Base-by-base conservation (phyloP, 2,888 invertebrate genomes). In the Andrena trimmerana region DNA sequence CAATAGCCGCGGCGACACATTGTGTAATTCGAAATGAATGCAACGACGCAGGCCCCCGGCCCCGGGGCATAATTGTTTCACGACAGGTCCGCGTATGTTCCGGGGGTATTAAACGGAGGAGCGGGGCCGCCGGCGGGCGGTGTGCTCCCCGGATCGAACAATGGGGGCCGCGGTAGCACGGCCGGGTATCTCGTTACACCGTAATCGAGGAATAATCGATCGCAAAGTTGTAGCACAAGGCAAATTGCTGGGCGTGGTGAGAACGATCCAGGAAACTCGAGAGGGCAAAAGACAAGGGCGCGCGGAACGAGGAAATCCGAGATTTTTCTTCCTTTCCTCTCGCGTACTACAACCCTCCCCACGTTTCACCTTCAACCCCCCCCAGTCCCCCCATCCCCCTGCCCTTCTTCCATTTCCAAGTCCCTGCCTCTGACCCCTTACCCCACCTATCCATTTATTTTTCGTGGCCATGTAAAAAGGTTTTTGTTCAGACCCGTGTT, bases 191-290 rank as follows among this genome's bases (percentile, higher is more conserved):
- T 90, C 90, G 90, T 92, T 91, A 91, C 92, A 90, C 88, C 85
- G 85, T 91, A 92, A 92, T 92, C 91, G 91, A 87, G 84, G 89
- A 86, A 91, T 91, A 91, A 91, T 89, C 90, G 84, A 89, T 88
- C 86, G 89, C 86, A 84, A 89, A 85, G 85, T 86, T 88, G 89
- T 90, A 90, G 85, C 89, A 85, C 87, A 90, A 89, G 88, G 89
- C 86, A 90, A 91, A 91, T 90, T 90, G 83, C 81, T 86, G 87
- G 91, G 90, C 90, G 90, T 90, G 90, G 89, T 88, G 86, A 87
- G 89, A 86, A 85, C 89, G 86, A 86, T 85, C 85, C 84, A 71
- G 84, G 91, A 90, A 90, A 90, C 86, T 86, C 89, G 90, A 90
- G 89, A 90, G 89, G 68, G 66, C 67, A 50, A 86, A 88, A 83